Evolutionary conservation across 2,888 invertebrate genomes (phyloP), one percentile per base, ranked within the genome.

Genomic region (Papilio demoleus): DNA sequence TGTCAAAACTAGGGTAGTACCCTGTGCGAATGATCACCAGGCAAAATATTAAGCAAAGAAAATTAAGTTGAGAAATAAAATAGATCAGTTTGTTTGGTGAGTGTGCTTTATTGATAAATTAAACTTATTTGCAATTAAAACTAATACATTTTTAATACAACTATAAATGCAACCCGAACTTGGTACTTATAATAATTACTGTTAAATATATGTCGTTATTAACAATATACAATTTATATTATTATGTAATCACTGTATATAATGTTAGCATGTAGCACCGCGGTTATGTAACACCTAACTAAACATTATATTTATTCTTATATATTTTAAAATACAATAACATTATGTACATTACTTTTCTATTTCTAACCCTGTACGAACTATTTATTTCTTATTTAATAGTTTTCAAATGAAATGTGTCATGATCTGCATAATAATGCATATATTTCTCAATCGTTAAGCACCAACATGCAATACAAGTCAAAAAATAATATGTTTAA

Each of bases 121-220:
- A 60, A 14, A 68, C 58, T 67, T 73, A 74, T 34, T 40, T 68
- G 24, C 17, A 64, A 65, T 59, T 50, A 70, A 65, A 70, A 70
- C 36, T 36, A 34, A 22, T 6, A 62, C 24, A 47, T 3, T 17
- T n/a, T 9, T 36, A 22, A 70, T 72, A 68, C 70, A 75, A 73
- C 74, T 78, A 83, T 85, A 87, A 87, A 87, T 87, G 86, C 86
- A 84, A 76, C 72, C 81, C 80, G 82, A 82, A 80, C 81, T 71
- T 67, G 70, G 24, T 11, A 50, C 12, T 50, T n/a, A n/a, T n/a
- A 68, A 71, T 47, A 58, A 58, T 24, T 31, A 31, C 60, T 40
- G n/a, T 40, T 19, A 19, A 19, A 2, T 47, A 12, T 47, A 22
- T 12, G 4, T 47, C 9, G 19, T 1, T 11, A 45, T 4, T n/a